Evolutionary conservation across 2,888 invertebrate species (phyloP), one percentile per base, ranked within the genome.

Genomic region (Caenorhabditis plicata): DNA sequence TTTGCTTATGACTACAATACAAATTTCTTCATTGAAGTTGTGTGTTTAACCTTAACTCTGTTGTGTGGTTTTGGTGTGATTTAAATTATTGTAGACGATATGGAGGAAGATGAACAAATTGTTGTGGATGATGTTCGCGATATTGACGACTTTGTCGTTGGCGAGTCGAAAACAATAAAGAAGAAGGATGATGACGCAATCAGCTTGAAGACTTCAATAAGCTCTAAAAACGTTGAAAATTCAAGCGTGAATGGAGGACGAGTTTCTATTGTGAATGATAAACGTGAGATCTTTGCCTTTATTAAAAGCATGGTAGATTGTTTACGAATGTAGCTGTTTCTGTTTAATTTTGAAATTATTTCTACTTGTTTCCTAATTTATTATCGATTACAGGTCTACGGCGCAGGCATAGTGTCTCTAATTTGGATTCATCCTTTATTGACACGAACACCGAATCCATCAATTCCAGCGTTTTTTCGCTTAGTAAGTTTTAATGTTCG

Each of bases 341-440:
- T 23, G 17, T 20, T 17, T n/a, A 27, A 47, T 20, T 29, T 25
- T 5, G 2, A 49, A 33, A 40, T 5, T 8, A 19, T 26, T 23
- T 29, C 23, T 35, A n/a, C n/a, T n/a, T n/a, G n/a, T n/a, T n/a
- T n/a, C n/a, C n/a, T n/a, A n/a, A n/a, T n/a, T n/a, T n/a, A n/a
- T n/a, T n/a, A n/a, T n/a, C n/a, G n/a, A n/a, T 60, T 54, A 29
- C 48, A 61, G 54, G 27, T 19, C 58, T 51, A 2, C 38, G 53
- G 19, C 49, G 68, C 22, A 46, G 68, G 29, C 68, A 68, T 47
- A 68, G 68, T 40, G 55, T 68, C 5, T 68, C 68, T 1, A 54
- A 58, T 47, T 47, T 68, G 42, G 51, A 53, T 27, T 52, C 58
- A 5, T 64, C 64, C 2, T 33, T 47, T 1, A 36, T 64, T 15